Evolutionary conservation across 2,113 vertebrate genomes (phyloP), one percentile per base, ranked within the genome.

Genomic region (Lota lota): DNA sequence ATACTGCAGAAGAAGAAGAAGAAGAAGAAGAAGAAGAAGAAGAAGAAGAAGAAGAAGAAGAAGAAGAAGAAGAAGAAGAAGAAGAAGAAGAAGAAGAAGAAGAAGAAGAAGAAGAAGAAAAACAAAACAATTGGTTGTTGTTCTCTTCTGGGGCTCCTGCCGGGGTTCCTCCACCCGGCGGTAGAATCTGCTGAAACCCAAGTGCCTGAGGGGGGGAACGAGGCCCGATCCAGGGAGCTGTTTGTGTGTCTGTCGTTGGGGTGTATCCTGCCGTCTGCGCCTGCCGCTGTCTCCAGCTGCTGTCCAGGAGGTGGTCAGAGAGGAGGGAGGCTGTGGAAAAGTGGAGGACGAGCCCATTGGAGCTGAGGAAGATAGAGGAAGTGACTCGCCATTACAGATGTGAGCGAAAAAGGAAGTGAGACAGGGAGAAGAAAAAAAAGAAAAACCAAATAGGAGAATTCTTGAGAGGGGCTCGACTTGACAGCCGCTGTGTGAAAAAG

Each of bases 311-410:
- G 80, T 73, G 81, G 77, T 85, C 87, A 66, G 77, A 74, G 67
- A 75, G 66, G 83, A 82, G 84, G 83, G 82, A 64, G 73, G 64
- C 33, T 7, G 33, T 50, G 61, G 47, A 68, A 65, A 76, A 68
- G 59, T 66, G 77, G 77, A 84, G 79, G 84, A 84, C 77, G 79
- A 80, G 79, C 83, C 78, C 63, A 2, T 73, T 64, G 74, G 66
- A 86, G 72, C 57, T 6, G 75, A 60, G 64, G 75, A 85, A 86
- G 87, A 85, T 72, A 80, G 79, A 89, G 90, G 88, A 91, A 90
- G 89, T 91, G 78, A 82, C 86, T 91, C 80, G 75, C 78, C 75
- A 77, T 83, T 91, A 88, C 87, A 88, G 88, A 89, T 89, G 66
- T 56, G 47, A 54, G 54, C 47, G 53, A 47, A 65, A 28, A 24